Conservation (phyloP, 1,140 invertebrate genomes). For the Mycetomoellerius zeteki region DNA sequence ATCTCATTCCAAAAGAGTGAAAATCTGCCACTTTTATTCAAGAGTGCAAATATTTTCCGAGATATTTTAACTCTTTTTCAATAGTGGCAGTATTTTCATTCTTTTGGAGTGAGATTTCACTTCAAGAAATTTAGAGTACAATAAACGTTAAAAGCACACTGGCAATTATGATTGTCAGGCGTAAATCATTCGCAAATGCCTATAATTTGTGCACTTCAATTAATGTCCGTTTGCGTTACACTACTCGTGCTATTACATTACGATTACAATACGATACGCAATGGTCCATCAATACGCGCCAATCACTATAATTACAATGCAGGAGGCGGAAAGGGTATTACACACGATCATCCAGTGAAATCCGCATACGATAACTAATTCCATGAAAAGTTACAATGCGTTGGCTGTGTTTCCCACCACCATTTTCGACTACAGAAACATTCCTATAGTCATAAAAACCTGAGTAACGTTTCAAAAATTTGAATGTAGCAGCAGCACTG, state of each 20-base stretch:
- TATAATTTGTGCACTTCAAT: slow-evolving; percentile 54
- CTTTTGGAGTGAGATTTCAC: too few relatives aligned
- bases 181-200: slow-evolving; percentile 55
- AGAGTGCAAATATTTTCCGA: too few relatives aligned
- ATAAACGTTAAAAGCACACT: neutral
- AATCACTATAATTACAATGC: slow-evolving; percentile 54
- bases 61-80: too few relatives aligned
- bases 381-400: slow-evolving; percentile 5
- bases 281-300: slow-evolving; percentile 60
- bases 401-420: neutral
- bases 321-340: slow-evolving; percentile 28
- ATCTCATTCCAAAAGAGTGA: too few relatives aligned
- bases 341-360: slow-evolving; percentile 37
- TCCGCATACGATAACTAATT: slow-evolving; percentile 2
- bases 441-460: neutral
- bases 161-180: slow-evolving; percentile 14
- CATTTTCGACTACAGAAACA: neutral
- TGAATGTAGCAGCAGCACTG: neutral
- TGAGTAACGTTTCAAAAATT: slow-evolving; percentile 9
- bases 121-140: too few relatives aligned
- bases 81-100: too few relatives aligned
- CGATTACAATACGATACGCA: slow-evolving; percentile 57
- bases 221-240: slow-evolving; percentile 41
- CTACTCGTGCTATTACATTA: slow-evolving; percentile 51
- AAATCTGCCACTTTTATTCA: too few relatives aligned